A percentile compares a stretch with the other conserved stretches of the same genome.
phyloP scores from a whole-genome alignment of 2,113 vertebrate genomes.

The Anolis sagrei region DNA sequence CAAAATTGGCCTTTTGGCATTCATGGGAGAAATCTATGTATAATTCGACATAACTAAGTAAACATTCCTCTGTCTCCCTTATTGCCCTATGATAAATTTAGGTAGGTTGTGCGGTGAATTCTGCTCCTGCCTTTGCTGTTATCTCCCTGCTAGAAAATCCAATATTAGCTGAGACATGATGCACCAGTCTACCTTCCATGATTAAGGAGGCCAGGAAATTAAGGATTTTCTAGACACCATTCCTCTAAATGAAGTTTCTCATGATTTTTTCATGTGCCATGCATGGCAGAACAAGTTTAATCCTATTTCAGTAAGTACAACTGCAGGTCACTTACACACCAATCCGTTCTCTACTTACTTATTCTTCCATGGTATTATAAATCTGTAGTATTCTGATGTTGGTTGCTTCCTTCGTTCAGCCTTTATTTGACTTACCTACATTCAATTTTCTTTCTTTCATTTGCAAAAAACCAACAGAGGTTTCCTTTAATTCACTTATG shows the following conservation, averaged over 20 bases:
- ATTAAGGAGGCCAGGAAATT: slow-evolving; percentile 45
- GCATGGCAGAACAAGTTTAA: slow-evolving; percentile 65
- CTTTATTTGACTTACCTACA: neutral
- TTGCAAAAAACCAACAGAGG: slow-evolving; percentile 45
- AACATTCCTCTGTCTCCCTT: slow-evolving; percentile 36
- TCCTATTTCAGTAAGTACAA: slow-evolving; percentile 54
- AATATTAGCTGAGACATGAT: slow-evolving; percentile 55
- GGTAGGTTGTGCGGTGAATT: slow-evolving; percentile 43
- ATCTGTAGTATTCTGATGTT: slow-evolving; percentile 17
- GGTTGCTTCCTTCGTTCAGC: slow-evolving; percentile 37
- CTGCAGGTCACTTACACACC: slow-evolving; percentile 48
- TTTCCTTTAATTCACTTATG: slow-evolving; percentile 34
- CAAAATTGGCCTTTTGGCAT: neutral
- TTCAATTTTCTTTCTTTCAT: slow-evolving; percentile 50
- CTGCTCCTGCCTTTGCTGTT: slow-evolving; percentile 31
- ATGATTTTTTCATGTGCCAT: slow-evolving; percentile 55
- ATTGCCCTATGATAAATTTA: slow-evolving; percentile 39
- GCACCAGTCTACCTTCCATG: slow-evolving; percentile 19
- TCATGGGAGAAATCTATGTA: neutral
- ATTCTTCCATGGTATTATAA: slow-evolving; percentile 42
- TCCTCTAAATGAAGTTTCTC: slow-evolving; percentile 58
- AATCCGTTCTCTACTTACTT: slow-evolving; percentile 41
- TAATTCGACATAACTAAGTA: slow-evolving; percentile 23
- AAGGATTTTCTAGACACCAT: slow-evolving; percentile 57
- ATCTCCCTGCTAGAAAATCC: slow-evolving; percentile 35